Conservation (phyloP, 2,888 invertebrate species). For the Sarcophaga caerulescens region DNA sequence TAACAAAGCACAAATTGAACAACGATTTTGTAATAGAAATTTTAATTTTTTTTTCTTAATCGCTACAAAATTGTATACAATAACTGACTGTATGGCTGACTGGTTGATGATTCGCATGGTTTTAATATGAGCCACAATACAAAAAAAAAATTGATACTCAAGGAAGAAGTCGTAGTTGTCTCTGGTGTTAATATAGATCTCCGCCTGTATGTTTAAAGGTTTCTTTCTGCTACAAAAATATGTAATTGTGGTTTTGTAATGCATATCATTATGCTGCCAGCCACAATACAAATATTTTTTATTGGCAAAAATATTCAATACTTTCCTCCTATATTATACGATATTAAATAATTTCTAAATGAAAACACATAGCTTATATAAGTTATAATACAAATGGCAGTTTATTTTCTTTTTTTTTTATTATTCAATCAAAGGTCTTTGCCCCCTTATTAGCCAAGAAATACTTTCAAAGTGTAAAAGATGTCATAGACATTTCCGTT, state of each 20-base stretch:
- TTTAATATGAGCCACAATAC: too few relatives aligned
- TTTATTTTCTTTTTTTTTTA: not conserved
- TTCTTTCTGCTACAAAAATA: not conserved
- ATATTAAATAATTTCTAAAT: not conserved
- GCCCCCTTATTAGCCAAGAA: too few relatives aligned
- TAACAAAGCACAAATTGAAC: not conserved
- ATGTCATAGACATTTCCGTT: too few relatives aligned
- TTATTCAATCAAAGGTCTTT: too few relatives aligned
- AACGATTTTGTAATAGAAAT: not conserved
- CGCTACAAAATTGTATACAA: too few relatives aligned
- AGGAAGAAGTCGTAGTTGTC: not conserved
- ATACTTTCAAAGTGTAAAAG: too few relatives aligned
- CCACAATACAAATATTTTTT: not conserved
- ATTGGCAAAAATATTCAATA: not conserved
- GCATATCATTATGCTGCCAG: not conserved
- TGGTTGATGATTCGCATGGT: too few relatives aligned
- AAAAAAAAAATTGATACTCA: not conserved
- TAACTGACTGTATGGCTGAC: too few relatives aligned
- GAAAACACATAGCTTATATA: not conserved
- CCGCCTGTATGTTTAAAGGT: not conserved
- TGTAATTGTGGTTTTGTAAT: not conserved
- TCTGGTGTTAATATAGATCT: not conserved
- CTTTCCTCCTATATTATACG: not conserved
- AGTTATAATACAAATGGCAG: not conserved
- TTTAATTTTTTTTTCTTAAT: not conserved